These are phyloP conservation scores for Arenaria interpres DNA, from an alignment of 2,113 vertebrate species.

Conservation along the genomic window DNA sequence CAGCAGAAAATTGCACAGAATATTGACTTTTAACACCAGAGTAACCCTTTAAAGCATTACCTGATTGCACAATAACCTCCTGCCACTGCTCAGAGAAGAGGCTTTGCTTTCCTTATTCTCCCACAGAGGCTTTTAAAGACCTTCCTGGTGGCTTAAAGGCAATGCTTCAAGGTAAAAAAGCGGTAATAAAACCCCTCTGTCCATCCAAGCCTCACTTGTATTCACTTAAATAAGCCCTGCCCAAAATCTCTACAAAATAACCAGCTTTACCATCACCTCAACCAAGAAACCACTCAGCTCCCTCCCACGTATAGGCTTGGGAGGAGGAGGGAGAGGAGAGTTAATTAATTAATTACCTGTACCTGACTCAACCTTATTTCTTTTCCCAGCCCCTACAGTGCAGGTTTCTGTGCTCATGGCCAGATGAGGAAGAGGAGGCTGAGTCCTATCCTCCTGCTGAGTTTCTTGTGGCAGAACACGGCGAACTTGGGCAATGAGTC, in stretches of 20 bases:
- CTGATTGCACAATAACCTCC: background rate
- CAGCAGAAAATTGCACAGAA: background rate
- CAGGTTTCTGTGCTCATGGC: background rate
- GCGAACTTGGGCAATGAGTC: background rate
- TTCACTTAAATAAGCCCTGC: background rate
- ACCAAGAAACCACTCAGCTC: background rate
- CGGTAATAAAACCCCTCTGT: background rate
- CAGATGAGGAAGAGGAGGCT: background rate
- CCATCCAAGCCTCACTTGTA: background rate
- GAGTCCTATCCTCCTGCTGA: background rate
- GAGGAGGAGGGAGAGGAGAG: background rate
- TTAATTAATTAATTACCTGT: background rate
- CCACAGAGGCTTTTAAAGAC: background rate
- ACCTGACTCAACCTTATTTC: background rate
- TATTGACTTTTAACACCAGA: background rate
- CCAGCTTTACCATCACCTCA: background rate
- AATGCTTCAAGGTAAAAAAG: background rate
- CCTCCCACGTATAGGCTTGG: background rate
- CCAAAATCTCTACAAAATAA: background rate
- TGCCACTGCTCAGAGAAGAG: background rate
- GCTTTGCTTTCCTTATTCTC: background rate
- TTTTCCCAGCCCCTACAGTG: fast-evolving
- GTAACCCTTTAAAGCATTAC: background rate
- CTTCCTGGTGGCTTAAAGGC: background rate
- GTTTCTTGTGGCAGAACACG: background rate